Conservation (phyloP, 1,140 invertebrate genomes). For the Drosophila repleta region DNA sequence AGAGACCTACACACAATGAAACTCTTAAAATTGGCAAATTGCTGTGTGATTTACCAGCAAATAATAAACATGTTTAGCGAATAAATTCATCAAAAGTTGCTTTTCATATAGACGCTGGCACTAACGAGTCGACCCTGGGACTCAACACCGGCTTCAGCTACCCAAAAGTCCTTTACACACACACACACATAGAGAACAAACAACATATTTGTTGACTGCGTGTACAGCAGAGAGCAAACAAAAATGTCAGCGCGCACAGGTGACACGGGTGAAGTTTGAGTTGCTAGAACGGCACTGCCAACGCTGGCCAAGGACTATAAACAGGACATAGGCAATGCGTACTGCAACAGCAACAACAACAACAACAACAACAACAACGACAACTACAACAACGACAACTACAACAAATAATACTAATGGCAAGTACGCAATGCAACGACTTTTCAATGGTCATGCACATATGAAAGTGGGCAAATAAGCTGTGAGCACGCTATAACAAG, state of each 20-base stretch:
- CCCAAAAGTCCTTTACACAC: conserved; percentile 1
- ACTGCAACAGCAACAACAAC: conserved; percentile 48
- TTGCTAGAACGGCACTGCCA: too few relatives aligned
- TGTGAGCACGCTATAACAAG: not conserved
- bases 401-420: conserved; percentile 47
- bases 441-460: conserved; percentile 27
- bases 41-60: conserved; percentile 78
- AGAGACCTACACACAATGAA: conserved; percentile 29
- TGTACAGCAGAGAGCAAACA: conserved; percentile 58
- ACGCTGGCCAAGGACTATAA: too few relatives aligned
- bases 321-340: conserved; percentile 5
- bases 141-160: conserved; percentile 3
- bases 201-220: conserved; percentile 16
- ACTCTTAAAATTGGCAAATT: conserved; percentile 78
- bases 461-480: conserved; percentile 34
- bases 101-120: conserved; percentile 58
- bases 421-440: conserved; percentile 40
- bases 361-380: conserved; percentile 51
- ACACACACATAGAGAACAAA: conserved; percentile 32
- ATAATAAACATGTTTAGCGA: conserved; percentile 82
- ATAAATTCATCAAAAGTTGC: conserved; percentile 80
- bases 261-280: conserved; percentile 38
- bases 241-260: conserved; percentile 63
- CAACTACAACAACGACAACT: conserved; percentile 55
- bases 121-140: conserved; percentile 59